Conservation (phyloP, 2,113 vertebrate species). For the Ardeotis arabs region DNA sequence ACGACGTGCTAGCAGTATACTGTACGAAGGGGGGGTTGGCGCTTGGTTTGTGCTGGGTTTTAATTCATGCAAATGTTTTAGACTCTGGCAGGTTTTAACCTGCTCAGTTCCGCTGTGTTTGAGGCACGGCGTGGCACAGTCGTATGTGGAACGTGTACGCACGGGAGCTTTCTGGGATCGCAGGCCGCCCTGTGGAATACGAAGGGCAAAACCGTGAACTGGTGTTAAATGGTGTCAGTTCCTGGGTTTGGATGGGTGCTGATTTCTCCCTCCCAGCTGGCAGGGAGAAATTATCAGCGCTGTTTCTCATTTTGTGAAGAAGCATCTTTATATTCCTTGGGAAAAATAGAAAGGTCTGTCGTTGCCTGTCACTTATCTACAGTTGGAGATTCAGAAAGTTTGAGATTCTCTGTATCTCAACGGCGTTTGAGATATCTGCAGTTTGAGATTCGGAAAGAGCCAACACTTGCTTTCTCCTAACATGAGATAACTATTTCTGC, state of each 20-base stretch:
- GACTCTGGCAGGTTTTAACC: neutral
- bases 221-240: accelerated
- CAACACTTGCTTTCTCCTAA: neutral
- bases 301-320: neutral
- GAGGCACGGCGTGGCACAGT: accelerated
- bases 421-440: neutral
- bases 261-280: neutral
- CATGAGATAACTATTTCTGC: neutral
- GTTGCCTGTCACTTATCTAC: neutral
- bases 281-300: neutral
- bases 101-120: neutral
- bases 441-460: neutral
- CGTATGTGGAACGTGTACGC: accelerated
- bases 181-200: neutral
- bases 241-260: neutral
- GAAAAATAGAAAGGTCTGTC: neutral
- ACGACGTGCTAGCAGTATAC: neutral
- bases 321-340: neutral
- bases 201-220: accelerated
- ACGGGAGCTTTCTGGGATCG: accelerated
- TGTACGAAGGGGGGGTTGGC: neutral
- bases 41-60: neutral
- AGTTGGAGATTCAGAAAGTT: too few relatives aligned
- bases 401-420: too few relatives aligned
- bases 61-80: neutral